Evolutionary conservation across 2,113 vertebrate genomes (phyloP).

Genomic region (Seriola dumerili): DNA sequence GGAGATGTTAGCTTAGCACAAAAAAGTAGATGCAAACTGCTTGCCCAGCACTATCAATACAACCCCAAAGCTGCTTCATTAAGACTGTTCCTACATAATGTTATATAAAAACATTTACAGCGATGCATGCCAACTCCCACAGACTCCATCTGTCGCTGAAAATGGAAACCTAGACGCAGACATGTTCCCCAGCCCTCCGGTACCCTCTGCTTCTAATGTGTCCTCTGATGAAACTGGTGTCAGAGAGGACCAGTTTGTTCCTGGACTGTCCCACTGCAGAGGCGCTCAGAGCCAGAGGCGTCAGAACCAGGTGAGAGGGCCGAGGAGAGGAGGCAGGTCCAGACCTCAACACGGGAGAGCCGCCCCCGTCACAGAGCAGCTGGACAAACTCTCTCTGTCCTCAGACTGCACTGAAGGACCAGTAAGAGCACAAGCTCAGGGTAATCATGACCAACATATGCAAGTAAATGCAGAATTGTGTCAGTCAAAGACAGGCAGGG

Average conservation of each 20-base stretch:
- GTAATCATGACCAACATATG: background rate
- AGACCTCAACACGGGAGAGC: constrained; percentile 50
- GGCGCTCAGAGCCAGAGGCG: constrained; percentile 50
- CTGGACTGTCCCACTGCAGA: constrained; percentile 41
- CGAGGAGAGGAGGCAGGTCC: constrained; percentile 62
- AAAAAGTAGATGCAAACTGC: too few species aligned
- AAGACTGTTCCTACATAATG: background rate
- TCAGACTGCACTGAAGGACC: constrained; percentile 37
- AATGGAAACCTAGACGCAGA: constrained; percentile 47
- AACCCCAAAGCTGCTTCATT: background rate
- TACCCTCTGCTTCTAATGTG: constrained; percentile 14
- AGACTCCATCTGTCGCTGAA: constrained; percentile 69
- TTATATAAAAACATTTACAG: background rate
- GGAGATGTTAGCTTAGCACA: too few species aligned
- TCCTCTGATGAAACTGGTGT: constrained; percentile 7
- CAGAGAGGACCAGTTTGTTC: constrained; percentile 19
- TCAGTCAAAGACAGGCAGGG: background rate
- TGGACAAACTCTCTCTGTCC: constrained; percentile 73
- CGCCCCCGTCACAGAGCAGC: constrained; percentile 50
- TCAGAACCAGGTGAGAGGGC: constrained; percentile 59
- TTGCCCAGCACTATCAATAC: too few species aligned
- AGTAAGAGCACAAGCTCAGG: constrained; percentile 29
- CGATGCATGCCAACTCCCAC: background rate
- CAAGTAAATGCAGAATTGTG: constrained; percentile 9
- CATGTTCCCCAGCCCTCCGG: background rate